These are phyloP conservation scores for Pardosa pseudoannulata DNA, from an alignment of 2,888 invertebrate species.

Conservation along the genomic window DNA sequence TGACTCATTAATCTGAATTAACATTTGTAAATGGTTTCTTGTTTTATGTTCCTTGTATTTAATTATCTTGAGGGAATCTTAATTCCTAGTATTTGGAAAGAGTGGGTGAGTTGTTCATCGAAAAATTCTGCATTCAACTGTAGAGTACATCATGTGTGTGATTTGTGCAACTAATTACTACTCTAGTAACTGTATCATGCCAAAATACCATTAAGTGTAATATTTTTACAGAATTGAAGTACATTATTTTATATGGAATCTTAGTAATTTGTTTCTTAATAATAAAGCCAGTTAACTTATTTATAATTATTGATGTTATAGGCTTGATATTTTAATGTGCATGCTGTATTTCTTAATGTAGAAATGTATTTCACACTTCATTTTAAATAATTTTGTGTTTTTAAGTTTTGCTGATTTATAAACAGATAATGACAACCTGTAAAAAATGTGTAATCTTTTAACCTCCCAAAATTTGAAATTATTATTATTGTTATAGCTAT, in stretches of 20 bases:
- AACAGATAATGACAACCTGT: neutral
- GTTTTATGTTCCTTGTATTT: too few species aligned
- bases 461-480: neutral
- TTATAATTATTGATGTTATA: neutral
- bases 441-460: constrained; percentile 4
- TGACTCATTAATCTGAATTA: too few species aligned
- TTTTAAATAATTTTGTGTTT: neutral
- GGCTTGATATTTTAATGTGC: neutral
- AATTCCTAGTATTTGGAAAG: neutral
- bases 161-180: constrained; percentile 1
- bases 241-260: constrained; percentile 7
- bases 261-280: neutral
- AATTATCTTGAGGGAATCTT: too few species aligned
- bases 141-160: neutral
- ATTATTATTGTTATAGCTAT: too few species aligned
- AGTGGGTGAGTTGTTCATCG: neutral
- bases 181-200: neutral
- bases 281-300: neutral
- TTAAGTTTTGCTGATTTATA: neutral
- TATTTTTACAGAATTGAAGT: constrained; percentile 14
- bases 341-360: neutral
- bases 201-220: constrained; percentile 6
- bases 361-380: neutral
- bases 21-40: too few species aligned
- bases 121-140: neutral